A percentile compares a stretch with the other conserved stretches of the same genome.
phyloP scores from a whole-genome alignment of 2,888 invertebrate genomes.

The Hemithea aestivaria region DNA sequence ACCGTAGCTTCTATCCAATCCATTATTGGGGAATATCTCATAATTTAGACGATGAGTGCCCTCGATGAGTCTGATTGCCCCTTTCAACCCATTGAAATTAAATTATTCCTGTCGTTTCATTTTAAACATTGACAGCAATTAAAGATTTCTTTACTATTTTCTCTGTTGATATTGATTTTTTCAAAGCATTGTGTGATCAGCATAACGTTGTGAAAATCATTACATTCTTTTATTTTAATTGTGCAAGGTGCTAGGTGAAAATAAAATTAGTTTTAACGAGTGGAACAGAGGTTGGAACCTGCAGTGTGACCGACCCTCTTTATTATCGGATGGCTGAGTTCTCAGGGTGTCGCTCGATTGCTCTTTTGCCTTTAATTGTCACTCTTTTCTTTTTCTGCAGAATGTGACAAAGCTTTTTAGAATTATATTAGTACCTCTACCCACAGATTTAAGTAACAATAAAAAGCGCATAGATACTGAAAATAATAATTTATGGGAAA shows the following conservation, averaged over 20 bases:
- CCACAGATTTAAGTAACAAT: too few relatives aligned
- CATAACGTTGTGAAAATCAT: too few relatives aligned
- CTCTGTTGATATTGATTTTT: too few relatives aligned
- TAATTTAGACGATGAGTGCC: conserved; percentile 30
- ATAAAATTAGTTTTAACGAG: conserved; percentile 44
- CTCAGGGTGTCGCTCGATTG: conserved; percentile 3
- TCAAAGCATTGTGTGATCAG: too few relatives aligned
- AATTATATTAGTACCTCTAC: too few relatives aligned
- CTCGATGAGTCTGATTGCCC: conserved; percentile 34
- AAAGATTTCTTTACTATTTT: too few relatives aligned
- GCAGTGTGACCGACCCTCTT: conserved; percentile 38
- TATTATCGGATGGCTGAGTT: conserved; percentile 30
- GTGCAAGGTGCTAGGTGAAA: conserved; percentile 28
- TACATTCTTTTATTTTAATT: conserved; percentile 33
- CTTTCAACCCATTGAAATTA: conserved; percentile 41
- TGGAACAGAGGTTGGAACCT: conserved; percentile 33
- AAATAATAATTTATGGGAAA: too few relatives aligned
- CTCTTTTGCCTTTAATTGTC: conserved; percentile 1
- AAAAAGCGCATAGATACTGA: too few relatives aligned
- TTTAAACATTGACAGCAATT: conserved; percentile 31
- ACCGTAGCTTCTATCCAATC: conserved; percentile 21
- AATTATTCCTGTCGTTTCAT: conserved; percentile 45
- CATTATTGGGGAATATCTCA: conserved; percentile 33
- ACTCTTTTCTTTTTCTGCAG: neutral
- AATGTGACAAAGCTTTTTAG: too few relatives aligned